A percentile compares a stretch with the other conserved stretches of the same genome.
phyloP scores from a whole-genome alignment of 2,797 vertebrate genomes.

The Pipistrellus kuhlii region DNA sequence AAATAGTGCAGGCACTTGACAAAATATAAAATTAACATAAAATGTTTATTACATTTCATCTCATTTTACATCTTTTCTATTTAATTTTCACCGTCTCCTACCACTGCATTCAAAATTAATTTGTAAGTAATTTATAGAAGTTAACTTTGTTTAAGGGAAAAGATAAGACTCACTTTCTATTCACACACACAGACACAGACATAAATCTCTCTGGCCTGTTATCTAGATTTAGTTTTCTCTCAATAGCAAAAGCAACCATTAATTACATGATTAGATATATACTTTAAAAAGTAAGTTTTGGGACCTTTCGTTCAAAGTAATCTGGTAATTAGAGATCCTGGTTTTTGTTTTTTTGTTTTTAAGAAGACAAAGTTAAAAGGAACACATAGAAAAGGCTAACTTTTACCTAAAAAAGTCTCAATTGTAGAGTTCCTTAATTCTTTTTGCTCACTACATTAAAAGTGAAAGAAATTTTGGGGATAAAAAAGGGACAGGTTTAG shows the following conservation, averaged over 20 bases:
- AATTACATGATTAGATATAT: background rate
- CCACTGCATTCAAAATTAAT: background rate
- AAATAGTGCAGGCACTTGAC: background rate
- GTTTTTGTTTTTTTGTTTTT: too few relatives aligned
- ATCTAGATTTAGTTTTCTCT: background rate
- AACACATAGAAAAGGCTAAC: background rate
- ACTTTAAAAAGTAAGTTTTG: background rate
- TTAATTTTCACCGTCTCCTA: background rate
- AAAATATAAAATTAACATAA: slow-evolving; percentile 18
- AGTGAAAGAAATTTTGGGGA: background rate
- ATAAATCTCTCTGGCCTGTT: background rate
- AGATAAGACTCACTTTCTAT: background rate
- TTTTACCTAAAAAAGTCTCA: background rate
- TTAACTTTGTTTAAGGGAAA: background rate
- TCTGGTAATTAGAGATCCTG: background rate
- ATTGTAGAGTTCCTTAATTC: background rate
- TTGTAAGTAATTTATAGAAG: background rate
- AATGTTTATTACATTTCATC: background rate
- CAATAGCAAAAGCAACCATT: background rate
- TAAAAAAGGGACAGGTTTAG: too few relatives aligned
- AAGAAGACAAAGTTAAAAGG: background rate
- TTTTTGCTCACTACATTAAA: slow-evolving; percentile 9
- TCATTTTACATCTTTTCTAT: background rate
- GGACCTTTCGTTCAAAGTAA: background rate
- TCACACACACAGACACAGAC: background rate